Evolutionary conservation across 2,888 invertebrate species (phyloP).

Genomic region (Penaeus monodon): DNA sequence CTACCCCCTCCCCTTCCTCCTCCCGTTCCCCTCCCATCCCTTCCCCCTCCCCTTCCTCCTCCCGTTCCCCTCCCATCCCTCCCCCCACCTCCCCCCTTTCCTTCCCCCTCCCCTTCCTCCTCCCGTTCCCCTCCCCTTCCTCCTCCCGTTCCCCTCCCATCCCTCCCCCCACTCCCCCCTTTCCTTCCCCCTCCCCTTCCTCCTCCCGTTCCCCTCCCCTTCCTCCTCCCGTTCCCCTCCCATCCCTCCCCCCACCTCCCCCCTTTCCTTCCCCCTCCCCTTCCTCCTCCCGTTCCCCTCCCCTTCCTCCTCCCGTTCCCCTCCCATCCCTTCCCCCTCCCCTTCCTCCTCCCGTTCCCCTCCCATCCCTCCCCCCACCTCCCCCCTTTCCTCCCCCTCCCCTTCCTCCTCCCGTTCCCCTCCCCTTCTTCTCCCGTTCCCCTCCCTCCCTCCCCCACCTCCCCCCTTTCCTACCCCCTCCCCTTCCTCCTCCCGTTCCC

Average conservation of each 20-base stretch:
- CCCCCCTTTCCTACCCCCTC: neutral
- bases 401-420: neutral
- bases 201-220: neutral
- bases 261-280: no score
- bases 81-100: no score
- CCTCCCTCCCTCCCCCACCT: neutral
- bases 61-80: no score
- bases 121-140: neutral
- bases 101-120: neutral
- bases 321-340: no score
- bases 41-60: no score
- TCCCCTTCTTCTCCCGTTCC: neutral
- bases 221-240: neutral
- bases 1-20: no score
- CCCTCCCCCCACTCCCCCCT: neutral
- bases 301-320: no score
- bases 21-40: no score
- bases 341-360: no score
- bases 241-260: neutral
- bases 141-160: neutral
- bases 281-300: no score
- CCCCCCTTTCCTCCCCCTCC: no score
- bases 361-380: accelerated
- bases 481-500: no score
- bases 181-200: neutral